Base-by-base conservation (phyloP, 2,888 invertebrate genomes). In the Leptura quadrifasciata region DNA sequence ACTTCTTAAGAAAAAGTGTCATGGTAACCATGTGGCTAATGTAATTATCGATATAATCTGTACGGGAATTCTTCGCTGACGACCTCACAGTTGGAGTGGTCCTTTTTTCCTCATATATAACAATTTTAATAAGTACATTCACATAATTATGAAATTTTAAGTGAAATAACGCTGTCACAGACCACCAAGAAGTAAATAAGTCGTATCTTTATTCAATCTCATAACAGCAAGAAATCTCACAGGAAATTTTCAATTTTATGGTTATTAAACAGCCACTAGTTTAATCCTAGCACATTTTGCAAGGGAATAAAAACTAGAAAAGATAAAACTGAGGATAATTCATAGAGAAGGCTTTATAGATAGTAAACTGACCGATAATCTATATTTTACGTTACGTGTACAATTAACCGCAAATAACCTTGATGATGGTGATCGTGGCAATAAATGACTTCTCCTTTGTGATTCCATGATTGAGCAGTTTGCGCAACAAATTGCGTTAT, bases 401-500 rank as follows among this genome's bases (percentile, higher is more conserved):
- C 69, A 58, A 68, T 55, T 68, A 68, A 68, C 55, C 55, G 68
- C 55, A 31, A 69, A 58, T 57, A 58, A 58, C 57, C 58, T 58
- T 73, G 73, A 67, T 60, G 57, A 73, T 65, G 73, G 57, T 65
- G 24, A 58, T 58, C 71, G 67, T 68, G 27, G 74, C 76, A 67
- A 75, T 78, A 72, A 72, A 71, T 67, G 79, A 77, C 76, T 77
- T 79, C 54, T 77, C 78, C 78, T 76, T 77, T 76, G 76, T 77
- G 74, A 74, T 76, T 79, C 76, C 72, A 67, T 82, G 80, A 83
- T 82, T 80, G 79, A 81, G 82, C 80, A 75, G 81, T 83, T 83
- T 80, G 71, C 75, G 79, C 79, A 79, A 80, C 79, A 77, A 81
- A 81, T 75, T 76, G 76, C 76, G 76, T 77, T 78, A 77, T 77